Conservation (phyloP, 2,113 vertebrate genomes). For the Chaetops frenatus region DNA sequence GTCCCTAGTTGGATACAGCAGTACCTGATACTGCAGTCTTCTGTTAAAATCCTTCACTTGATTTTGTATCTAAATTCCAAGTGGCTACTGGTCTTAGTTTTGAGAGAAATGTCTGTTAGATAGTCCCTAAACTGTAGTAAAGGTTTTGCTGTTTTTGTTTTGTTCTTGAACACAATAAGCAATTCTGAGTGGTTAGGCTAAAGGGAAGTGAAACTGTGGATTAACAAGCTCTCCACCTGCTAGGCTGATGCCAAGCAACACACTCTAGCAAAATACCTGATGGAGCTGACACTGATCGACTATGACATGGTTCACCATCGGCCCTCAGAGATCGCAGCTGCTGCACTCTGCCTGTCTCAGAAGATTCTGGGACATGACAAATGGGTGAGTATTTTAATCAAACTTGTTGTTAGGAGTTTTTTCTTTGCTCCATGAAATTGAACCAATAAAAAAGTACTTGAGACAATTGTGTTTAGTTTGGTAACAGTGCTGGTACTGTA, state of each 20-base stretch:
- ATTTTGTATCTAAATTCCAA: not conserved
- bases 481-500: not conserved
- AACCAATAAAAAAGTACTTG: not conserved
- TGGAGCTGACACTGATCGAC: conserved; percentile 91
- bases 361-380: conserved; percentile 76
- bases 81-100: not conserved
- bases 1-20: not conserved
- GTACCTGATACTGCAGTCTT: not conserved
- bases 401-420: rapidly evolving
- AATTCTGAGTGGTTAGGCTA: not conserved
- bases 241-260: conserved; percentile 86
- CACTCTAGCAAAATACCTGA: conserved; percentile 89
- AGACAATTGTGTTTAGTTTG: not conserved
- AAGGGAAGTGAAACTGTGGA: not conserved
- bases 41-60: not conserved
- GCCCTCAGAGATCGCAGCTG: conserved; percentile 88
- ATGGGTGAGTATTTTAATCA: conserved; percentile 77
- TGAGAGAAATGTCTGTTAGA: not conserved
- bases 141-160: not conserved
- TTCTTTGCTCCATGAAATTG: not conserved
- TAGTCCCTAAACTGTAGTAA: not conserved
- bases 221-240: not conserved
- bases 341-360: conserved; percentile 83
- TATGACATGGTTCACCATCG: conserved; percentile 89
- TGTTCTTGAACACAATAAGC: not conserved